Evolutionary conservation across 1,140 invertebrate genomes (phyloP).

Genomic region (Drosophila sproati): DNA sequence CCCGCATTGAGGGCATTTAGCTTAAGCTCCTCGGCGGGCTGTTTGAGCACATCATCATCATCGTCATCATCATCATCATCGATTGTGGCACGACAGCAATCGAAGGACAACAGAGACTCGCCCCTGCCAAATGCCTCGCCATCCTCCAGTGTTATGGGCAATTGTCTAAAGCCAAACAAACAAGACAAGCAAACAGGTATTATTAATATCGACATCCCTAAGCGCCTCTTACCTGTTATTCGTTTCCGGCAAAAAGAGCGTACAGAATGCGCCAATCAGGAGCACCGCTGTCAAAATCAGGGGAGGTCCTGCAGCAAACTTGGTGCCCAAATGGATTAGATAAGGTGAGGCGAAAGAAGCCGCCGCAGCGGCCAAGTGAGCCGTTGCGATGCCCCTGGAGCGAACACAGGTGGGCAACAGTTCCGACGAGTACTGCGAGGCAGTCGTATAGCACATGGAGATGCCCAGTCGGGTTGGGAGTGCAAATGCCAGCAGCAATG

Average conservation of each 20-base stretch:
- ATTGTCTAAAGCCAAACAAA: slow-evolving; percentile 50
- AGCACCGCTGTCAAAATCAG: slow-evolving; percentile 55
- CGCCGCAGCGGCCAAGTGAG: slow-evolving; percentile 60
- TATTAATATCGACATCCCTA: neutral
- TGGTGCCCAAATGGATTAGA: slow-evolving; percentile 64
- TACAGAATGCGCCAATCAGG: slow-evolving; percentile 37
- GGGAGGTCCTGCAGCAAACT: slow-evolving; percentile 56
- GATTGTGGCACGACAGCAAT: slow-evolving; percentile 72
- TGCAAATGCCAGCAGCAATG: slow-evolving; percentile 60
- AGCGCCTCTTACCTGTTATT: slow-evolving; percentile 62
- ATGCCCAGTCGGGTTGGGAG: slow-evolving; percentile 69
- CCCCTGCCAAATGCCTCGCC: slow-evolving; percentile 66
- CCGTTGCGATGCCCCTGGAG: slow-evolving; percentile 63
- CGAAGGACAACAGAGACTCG: slow-evolving; percentile 84
- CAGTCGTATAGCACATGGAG: slow-evolving; percentile 68
- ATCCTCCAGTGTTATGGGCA: slow-evolving; percentile 67
- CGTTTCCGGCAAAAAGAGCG: slow-evolving; percentile 63
- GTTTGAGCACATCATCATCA: slow-evolving; percentile 53
- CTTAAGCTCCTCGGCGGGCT: slow-evolving; percentile 57
- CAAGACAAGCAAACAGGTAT: slow-evolving; percentile 3
- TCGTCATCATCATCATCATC: slow-evolving; percentile 49
- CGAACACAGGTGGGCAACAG: slow-evolving; percentile 68
- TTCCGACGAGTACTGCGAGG: slow-evolving; percentile 68
- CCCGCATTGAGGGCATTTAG: slow-evolving; percentile 55
- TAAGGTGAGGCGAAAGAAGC: slow-evolving; percentile 66